Evolutionary conservation across 92 coral and sea anemone species (phyloP).

Genomic region (Zoanthus sociatus): DNA sequence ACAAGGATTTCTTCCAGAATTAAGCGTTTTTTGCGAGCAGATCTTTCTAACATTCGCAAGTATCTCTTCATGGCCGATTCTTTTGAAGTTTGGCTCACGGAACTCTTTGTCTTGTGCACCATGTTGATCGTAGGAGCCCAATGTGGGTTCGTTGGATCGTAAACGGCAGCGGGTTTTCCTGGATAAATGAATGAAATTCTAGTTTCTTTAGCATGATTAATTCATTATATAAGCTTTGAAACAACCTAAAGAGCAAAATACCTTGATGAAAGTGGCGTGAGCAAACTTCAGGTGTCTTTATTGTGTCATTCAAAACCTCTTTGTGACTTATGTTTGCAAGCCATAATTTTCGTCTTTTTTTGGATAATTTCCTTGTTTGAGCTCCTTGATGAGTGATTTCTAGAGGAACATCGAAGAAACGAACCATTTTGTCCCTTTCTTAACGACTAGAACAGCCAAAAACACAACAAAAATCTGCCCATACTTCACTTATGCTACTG

Average conservation of each 20-base stretch:
- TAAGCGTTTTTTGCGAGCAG: too few relatives aligned
- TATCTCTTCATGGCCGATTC: neutral
- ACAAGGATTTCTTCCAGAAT: too few relatives aligned
- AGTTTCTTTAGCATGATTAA: neutral
- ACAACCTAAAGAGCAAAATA: neutral
- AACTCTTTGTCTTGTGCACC: too few relatives aligned
- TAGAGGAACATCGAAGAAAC: conserved; percentile 45
- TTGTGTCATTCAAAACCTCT: conserved; percentile 54
- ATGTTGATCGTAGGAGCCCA: conserved; percentile 4
- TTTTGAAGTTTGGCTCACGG: conserved; percentile 30
- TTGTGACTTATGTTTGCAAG: conserved; percentile 66
- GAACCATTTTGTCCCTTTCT: conserved; percentile 57
- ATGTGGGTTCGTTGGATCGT: conserved; percentile 59
- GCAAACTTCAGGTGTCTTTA: conserved; percentile 66
- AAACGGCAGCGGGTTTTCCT: conserved; percentile 66
- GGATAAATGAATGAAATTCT: conserved; percentile 16
- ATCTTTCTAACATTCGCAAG: too few relatives aligned
- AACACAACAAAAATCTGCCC: conserved; percentile 72
- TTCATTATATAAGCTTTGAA: neutral
- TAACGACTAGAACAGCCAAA: conserved; percentile 62
- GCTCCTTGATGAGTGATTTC: conserved; percentile 59
- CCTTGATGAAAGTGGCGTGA: conserved; percentile 63
- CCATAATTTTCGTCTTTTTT: conserved; percentile 56
- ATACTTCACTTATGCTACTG: neutral
- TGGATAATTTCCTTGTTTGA: conserved; percentile 49